phyloP scores from a whole-genome alignment of 1,140 invertebrate species.

The Lepidurus packardi region DNA sequence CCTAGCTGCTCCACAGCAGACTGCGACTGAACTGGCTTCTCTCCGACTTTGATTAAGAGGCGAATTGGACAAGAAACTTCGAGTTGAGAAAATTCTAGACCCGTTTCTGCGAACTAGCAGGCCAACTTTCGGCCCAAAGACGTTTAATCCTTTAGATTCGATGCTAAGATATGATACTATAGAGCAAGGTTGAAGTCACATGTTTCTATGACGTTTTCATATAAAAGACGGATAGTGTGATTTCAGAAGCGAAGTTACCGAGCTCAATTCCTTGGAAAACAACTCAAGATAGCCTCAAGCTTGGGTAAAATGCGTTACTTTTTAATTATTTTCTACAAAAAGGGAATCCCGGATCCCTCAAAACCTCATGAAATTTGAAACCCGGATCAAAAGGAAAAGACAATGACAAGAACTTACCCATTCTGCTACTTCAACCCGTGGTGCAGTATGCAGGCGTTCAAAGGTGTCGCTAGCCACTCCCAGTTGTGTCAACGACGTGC shows the following conservation, averaged over 20 bases:
- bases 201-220: neutral
- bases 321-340: too few species aligned
- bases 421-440: slow-evolving; percentile 30
- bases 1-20: too few species aligned
- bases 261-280: too few species aligned
- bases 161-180: neutral
- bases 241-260: too few species aligned
- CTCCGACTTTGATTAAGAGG: neutral
- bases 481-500: slow-evolving; percentile 25
- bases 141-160: neutral
- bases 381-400: too few species aligned
- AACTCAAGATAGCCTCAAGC: too few species aligned
- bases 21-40: neutral
- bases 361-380: too few species aligned
- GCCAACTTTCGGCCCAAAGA: neutral
- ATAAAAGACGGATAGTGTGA: too few species aligned
- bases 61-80: neutral
- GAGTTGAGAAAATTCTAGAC: neutral
- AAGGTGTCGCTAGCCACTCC: slow-evolving; percentile 29
- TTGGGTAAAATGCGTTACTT: too few species aligned
- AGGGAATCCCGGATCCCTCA: too few species aligned
- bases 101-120: neutral
- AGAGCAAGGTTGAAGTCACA: neutral
- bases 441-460: slow-evolving; percentile 18
- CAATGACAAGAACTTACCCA: slow-evolving; percentile 27